Conservation (phyloP, 92 coral and sea anemone species). For the Micromussa lordhowensis region DNA sequence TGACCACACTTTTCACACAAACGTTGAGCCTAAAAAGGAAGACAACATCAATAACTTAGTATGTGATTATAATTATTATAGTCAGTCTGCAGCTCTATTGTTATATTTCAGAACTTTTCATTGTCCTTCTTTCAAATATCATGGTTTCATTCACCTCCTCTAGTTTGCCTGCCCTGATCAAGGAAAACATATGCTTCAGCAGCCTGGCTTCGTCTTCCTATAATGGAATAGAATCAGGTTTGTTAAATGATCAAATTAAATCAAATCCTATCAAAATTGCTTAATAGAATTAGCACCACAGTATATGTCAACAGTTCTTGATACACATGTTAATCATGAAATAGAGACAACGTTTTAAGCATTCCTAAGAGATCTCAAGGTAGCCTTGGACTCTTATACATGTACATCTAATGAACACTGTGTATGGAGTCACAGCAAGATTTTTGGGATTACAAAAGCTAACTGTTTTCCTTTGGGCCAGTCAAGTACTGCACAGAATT, state of each 20-base stretch:
- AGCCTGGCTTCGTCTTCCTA: conserved; percentile 97
- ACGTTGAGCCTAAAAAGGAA: conserved; percentile 76
- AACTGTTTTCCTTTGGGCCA: not conserved
- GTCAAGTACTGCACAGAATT: too few species aligned
- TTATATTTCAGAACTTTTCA: not conserved
- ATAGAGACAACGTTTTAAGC: not conserved
- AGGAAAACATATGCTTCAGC: conserved; percentile 86
- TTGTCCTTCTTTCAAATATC: not conserved
- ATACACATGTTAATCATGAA: too few species aligned
- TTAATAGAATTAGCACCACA: not conserved
- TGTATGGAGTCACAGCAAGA: not conserved
- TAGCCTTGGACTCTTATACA: not conserved
- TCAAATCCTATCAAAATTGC: not conserved
- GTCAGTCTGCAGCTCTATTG: not conserved
- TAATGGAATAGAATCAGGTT: not conserved
- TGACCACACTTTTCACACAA: conserved; percentile 92
- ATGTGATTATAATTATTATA: not conserved
- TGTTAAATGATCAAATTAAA: not conserved
- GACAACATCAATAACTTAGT: not conserved
- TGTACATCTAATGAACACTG: not conserved
- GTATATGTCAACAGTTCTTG: not conserved
- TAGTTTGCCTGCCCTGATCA: conserved; percentile 94
- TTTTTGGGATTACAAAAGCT: too few species aligned
- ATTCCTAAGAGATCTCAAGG: not conserved
- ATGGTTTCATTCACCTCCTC: conserved; percentile 70